These are phyloP conservation scores for Aquatica leii DNA, from an alignment of 2,888 invertebrate genomes.

Conservation along the genomic window DNA sequence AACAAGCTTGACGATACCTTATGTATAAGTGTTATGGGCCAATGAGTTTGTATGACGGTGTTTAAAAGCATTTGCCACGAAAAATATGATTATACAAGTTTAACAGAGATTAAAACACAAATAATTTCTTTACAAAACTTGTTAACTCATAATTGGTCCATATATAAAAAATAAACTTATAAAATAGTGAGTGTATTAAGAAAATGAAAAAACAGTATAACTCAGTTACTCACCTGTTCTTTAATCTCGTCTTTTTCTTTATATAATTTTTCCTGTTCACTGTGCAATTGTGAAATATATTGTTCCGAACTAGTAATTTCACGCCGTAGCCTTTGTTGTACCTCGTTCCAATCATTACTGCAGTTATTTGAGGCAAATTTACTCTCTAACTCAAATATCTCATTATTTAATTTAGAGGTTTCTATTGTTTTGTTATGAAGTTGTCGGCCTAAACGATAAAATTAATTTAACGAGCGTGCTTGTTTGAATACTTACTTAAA, in stretches of 20 bases:
- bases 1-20: too few relatives aligned
- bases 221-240: constrained; percentile 56
- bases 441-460: constrained; percentile 49
- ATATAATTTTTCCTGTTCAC: constrained; percentile 63
- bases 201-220: too few relatives aligned
- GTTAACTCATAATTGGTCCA: too few relatives aligned
- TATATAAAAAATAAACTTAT: too few relatives aligned
- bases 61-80: too few relatives aligned
- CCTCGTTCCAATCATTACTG: constrained; percentile 46
- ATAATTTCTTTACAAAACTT: too few relatives aligned
- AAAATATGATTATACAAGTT: too few relatives aligned
- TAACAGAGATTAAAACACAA: too few relatives aligned
- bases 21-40: too few relatives aligned
- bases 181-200: too few relatives aligned
- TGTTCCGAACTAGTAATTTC: constrained; percentile 66
- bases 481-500: constrained; percentile 58
- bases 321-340: constrained; percentile 55
- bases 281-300: constrained; percentile 62
- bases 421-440: constrained; percentile 58
- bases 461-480: not conserved
- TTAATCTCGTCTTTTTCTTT: constrained; percentile 64
- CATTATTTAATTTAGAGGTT: constrained; percentile 55
- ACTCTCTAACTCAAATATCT: constrained; percentile 52
- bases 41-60: too few relatives aligned
- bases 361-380: constrained; percentile 53